phyloP scores from a whole-genome alignment of 1,140 invertebrate species.

The Linepithema humile region DNA sequence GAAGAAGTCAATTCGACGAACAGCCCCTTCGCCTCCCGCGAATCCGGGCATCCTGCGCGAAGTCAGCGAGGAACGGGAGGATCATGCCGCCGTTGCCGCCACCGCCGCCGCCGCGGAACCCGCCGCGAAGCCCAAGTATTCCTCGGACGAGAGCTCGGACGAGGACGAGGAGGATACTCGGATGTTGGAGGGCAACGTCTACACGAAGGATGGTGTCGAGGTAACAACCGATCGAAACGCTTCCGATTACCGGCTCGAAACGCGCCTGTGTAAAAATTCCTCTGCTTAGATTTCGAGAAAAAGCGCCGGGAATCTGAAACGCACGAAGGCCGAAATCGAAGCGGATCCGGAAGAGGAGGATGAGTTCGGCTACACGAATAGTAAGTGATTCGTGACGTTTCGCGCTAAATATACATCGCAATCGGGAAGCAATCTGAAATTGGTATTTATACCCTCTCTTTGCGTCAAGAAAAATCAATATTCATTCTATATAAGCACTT shows the following conservation, averaged over 20 bases:
- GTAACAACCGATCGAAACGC: constrained; percentile 80
- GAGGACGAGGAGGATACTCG: constrained; percentile 90
- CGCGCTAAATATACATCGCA: constrained; percentile 1
- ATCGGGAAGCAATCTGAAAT: neutral
- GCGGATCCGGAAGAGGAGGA: constrained; percentile 94
- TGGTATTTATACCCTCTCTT: constrained; percentile 28
- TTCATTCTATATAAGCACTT: neutral
- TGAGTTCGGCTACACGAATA: constrained; percentile 95
- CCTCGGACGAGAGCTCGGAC: constrained; percentile 86
- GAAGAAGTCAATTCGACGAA: constrained; percentile 81
- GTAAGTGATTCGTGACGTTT: constrained; percentile 87
- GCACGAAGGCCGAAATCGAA: constrained; percentile 90
- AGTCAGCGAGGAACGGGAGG: constrained; percentile 77
- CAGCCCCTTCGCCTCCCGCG: constrained; percentile 77
- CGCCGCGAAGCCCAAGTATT: constrained; percentile 76
- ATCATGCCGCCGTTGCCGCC: constrained; percentile 31
- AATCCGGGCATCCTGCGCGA: constrained; percentile 71
- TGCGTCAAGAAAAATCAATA: neutral
- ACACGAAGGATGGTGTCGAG: constrained; percentile 91
- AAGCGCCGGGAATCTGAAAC: constrained; percentile 93
- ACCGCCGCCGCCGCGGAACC: constrained; percentile 2
- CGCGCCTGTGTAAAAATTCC: neutral
- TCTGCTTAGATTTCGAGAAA: constrained; percentile 92
- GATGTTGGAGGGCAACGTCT: constrained; percentile 91
- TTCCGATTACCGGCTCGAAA: neutral